These are phyloP conservation scores for Crenuchus spilurus DNA, from an alignment of 2,797 vertebrate species.

Conservation along the genomic window DNA sequence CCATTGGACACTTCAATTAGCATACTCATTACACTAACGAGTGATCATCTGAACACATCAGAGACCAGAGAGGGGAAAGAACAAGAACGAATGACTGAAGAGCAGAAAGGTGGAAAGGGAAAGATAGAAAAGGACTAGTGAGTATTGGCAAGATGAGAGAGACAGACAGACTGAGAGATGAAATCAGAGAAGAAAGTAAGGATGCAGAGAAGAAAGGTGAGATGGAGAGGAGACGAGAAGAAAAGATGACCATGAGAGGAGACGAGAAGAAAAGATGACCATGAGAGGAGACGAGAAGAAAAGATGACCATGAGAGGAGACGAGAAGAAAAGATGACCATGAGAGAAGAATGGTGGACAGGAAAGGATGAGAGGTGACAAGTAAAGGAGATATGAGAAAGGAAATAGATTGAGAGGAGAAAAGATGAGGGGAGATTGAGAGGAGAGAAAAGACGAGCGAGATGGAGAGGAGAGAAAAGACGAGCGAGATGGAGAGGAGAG, in stretches of 20 bases:
- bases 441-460: neutral
- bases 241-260: no score
- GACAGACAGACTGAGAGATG: no score
- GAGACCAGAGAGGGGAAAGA: neutral
- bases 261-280: neutral
- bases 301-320: neutral
- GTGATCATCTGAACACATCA: slow-evolving; percentile 31
- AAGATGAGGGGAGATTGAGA: neutral
- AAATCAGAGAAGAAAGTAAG: no score
- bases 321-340: no score
- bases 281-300: no score
- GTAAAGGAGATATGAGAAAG: slow-evolving; percentile 6
- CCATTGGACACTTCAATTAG: slow-evolving; percentile 61
- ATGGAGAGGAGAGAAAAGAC: neutral
- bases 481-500: neutral
- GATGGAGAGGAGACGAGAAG: neutral
- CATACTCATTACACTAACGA: slow-evolving; percentile 37
- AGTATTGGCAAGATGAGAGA: no score
- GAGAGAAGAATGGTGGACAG: no score
- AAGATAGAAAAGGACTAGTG: neutral
- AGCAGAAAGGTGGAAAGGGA: neutral
- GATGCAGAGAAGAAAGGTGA: neutral
- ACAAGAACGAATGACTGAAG: neutral
- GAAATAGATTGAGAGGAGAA: slow-evolving; percentile 10
- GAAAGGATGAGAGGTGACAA: no score